Base-by-base conservation (phyloP, 2,888 invertebrate genomes). In the Psococerastis gibbosa region DNA sequence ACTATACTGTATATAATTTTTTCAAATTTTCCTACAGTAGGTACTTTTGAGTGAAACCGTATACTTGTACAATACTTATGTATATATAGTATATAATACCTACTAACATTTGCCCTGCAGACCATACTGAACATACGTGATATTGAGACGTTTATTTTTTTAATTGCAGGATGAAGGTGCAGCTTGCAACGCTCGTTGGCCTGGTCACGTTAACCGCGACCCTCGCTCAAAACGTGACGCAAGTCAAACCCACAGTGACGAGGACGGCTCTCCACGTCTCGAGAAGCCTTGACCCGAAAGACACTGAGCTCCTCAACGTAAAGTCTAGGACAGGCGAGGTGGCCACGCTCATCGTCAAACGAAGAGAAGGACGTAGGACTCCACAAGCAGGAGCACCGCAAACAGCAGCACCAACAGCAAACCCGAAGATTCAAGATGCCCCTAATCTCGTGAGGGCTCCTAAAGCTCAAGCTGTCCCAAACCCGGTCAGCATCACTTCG, bases 261-360 rank as follows among this genome's bases (percentile, higher is more conserved):
- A 48, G 57, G 18, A 57, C 57, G 3, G 49, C 55, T 1, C 50
- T 57, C 2, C 52, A 56, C 35, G 54, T 57, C 4, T 54, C 53
- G 42, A 67, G 83, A 48, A 81, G 79, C 56, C 65, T 84, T 13
- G 73, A 79, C 57, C 82, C 83, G 1, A 75, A 76, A 18, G 73
- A 78, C 49, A 81, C 78, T 38, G 78, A 81, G 56, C 79, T 82
- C 27, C 62, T 84, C 33, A 78, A 75, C 54, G 80, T 85, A 0
- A 70, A 76, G 53, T 80, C 82, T 0, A 75, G 74, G 55, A 71
- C 76, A 17, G 85, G 85, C 2, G 76, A 74, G 46, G 63, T 81
- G 18, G 80, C 84, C 0, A 81, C 81, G 52, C 63, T 85, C 9
- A 77, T 82, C 34, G 78, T 82, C 3, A 80, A 80, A 59, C 71